Evolutionary conservation across 2,888 invertebrate genomes (phyloP).

Genomic region (Cyaniris semiargus): DNA sequence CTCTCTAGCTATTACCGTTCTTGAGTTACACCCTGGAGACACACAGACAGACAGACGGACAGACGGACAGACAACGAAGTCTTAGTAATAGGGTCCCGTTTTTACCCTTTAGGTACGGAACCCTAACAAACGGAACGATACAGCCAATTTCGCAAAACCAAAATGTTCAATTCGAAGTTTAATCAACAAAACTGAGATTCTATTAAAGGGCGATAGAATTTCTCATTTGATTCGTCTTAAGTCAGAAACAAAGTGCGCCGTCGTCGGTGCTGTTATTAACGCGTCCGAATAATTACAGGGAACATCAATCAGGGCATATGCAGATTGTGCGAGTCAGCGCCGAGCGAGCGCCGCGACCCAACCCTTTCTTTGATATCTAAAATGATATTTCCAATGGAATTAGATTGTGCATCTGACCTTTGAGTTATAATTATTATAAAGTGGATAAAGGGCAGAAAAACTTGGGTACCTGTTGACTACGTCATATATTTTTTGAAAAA

Average conservation of each 20-base stretch:
- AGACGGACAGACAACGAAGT: no score
- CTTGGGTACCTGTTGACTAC: neutral
- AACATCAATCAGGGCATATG: slow-evolving; percentile 80
- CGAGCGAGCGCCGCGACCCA: slow-evolving; percentile 67
- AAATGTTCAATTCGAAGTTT: slow-evolving; percentile 62
- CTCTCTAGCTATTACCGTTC: no score
- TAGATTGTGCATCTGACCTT: slow-evolving; percentile 26
- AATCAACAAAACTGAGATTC: slow-evolving; percentile 77
- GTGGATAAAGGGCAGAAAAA: neutral
- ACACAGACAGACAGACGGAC: no score
- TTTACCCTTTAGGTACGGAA: no score
- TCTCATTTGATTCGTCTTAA: slow-evolving; percentile 80
- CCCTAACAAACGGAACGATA: neutral
- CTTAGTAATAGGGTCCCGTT: no score
- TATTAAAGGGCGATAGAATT: slow-evolving; percentile 76
- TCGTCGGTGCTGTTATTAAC: slow-evolving; percentile 79
- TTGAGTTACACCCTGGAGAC: no score
- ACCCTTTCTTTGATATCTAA: slow-evolving; percentile 78
- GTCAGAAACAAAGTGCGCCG: slow-evolving; percentile 78
- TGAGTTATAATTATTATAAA: slow-evolving; percentile 5
- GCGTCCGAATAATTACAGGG: slow-evolving; percentile 81
- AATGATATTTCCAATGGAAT: slow-evolving; percentile 74
- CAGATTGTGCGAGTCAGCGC: slow-evolving; percentile 80
- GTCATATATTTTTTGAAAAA: neutral
- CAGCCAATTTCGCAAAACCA: slow-evolving; percentile 50